Base-by-base conservation (phyloP, 1,140 invertebrate genomes). In the Nymphalis io region DNA sequence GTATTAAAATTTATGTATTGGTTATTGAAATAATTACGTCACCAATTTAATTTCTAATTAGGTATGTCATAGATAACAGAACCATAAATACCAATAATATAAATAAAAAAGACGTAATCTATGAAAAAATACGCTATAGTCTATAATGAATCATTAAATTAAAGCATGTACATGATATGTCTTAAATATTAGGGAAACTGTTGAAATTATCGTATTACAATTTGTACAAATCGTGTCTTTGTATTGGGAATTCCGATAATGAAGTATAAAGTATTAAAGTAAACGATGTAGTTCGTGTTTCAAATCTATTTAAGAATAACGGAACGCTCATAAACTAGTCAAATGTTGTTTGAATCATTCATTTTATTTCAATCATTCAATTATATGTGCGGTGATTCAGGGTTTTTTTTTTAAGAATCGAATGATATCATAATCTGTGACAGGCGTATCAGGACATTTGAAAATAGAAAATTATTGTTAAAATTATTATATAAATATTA, bases 201-300 rank as follows among this genome's bases (percentile, higher is more conserved):
- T 18, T 20, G 8, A 33, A 62, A 61, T 61, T 33, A 62, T 58
- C 12, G 58, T 16, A 18, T 40, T 40, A 60, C 15, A 55, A 21
- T 63, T 69, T 42, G 42, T 40, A 38, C 27, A 60, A 59, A 48
- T 55, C 44, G 53, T 46, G 21, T 65, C 27, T 46, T 5, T 46
- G 27, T 51, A 67, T 69, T 70, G 74, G 74, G 60, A 75, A 72
- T 20, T 63, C 70, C 70, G 67, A 69, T 75, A 70, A 72, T 44
- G 33, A 44, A 44, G 15, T 48, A 67, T 57, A 55, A 72, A 76
- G 62, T 65, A 60, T 57, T 39, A 58, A 42, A 61, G 64, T 70
- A 67, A 70, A 74, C 68, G n/a, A 48, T 62, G 48, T 46, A 42
- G 12, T 76, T 70, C 70, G 68, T 68, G n/a, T 20, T 48, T 18